Evolutionary conservation across 1,140 invertebrate genomes (phyloP), one percentile per base, ranked within the genome.

Genomic region (Drosophila prosaltans): DNA sequence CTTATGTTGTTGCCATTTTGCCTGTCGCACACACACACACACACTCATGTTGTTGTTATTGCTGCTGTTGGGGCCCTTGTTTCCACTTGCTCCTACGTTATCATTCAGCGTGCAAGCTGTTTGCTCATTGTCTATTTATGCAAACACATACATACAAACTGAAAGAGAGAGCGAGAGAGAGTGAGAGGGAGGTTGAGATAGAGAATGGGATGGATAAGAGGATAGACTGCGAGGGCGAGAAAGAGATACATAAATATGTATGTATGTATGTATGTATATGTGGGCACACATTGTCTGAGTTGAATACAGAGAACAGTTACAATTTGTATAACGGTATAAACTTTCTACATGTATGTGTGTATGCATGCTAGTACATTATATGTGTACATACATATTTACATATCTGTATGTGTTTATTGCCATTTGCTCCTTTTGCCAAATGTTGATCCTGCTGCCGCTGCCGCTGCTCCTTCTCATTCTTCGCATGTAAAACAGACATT

Each of bases 111-210:
- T 73, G 84, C 84, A 88, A 88, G 84, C 84, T 88, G 84, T 88
- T 88, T 88, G 84, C 80, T 88, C 84, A 88, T 88, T 88, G 84
- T 88, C 84, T 88, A 88, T 89, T 88, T 88, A 88, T 88, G 84
- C 80, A 84, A 83, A 84, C 83, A 80, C 59, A 88, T 11, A 71
- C 65, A 78, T 54, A 77, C 21, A 67, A 28, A 43, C 28, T 54
- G 40, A 51, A 11, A 48, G 24, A 60, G 10, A 28, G 26, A 32
- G 16, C 9, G 26, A 36, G 64, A 30, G 43, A 60, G 24, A 40
- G 8, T 24, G 41, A 11, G 30, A 36, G 30, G 3, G 39, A 16
- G 8, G 7, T n/a, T 36, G 39, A 4, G 62, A 51, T 30, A 6
- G 16, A 16, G 58, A 28, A 6, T 26, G 45, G n/a, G 41, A 48